Conservation (phyloP, 92 coral and sea anemone genomes). For the Paramuricea clavata region DNA sequence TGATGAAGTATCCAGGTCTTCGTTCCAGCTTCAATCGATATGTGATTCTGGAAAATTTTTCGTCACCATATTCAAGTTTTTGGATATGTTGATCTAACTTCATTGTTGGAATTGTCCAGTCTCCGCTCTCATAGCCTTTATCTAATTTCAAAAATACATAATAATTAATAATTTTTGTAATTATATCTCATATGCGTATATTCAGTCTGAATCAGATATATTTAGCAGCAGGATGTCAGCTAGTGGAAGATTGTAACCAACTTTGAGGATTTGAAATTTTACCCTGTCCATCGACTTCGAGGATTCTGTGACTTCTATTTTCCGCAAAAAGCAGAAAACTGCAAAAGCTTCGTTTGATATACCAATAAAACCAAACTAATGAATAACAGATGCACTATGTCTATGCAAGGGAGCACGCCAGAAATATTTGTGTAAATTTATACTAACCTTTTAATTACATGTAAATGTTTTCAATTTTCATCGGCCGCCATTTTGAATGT, state of each 20-base stretch:
- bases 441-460: no score
- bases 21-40: slow-evolving; percentile 70
- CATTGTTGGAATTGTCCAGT: slow-evolving; percentile 74
- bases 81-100: slow-evolving; percentile 24
- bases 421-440: no score
- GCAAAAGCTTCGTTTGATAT: no score
- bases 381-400: not conserved
- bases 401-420: no score
- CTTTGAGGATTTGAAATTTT: not conserved
- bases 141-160: not conserved
- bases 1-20: slow-evolving; percentile 77
- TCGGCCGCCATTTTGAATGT: no score
- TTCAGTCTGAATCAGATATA: not conserved
- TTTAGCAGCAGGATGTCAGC: not conserved
- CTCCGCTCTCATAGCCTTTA: slow-evolving; percentile 71
- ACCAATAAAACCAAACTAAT: no score
- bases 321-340: no score
- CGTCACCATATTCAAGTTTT: slow-evolving; percentile 65
- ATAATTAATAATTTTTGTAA: not conserved
- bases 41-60: slow-evolving; percentile 77
- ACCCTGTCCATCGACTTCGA: no score
- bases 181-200: no score
- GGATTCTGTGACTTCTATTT: no score
- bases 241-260: not conserved
- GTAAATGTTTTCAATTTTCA: no score